These are phyloP conservation scores for Mesoclemmys tuberculata DNA, from an alignment of 2,113 vertebrate species.

Conservation along the genomic window DNA sequence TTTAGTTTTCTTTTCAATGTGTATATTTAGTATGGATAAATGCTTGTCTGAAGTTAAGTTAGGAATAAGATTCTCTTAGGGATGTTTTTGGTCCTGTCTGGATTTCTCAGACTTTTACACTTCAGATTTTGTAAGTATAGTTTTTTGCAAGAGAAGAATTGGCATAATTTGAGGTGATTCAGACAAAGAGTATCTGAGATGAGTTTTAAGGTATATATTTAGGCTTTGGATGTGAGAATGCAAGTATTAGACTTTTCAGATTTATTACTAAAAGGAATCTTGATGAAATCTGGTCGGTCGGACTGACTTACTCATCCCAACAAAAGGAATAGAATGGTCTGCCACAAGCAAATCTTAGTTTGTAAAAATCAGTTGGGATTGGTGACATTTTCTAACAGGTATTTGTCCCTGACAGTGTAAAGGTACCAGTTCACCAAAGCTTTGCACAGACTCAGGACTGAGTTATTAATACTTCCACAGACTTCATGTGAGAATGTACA, in stretches of 20 bases:
- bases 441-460: background rate
- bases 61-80: background rate
- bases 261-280: too few species aligned
- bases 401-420: slow-evolving; percentile 11
- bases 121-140: background rate
- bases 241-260: too few species aligned
- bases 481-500: background rate
- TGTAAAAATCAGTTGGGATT: background rate
- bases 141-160: background rate
- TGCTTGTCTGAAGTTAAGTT: background rate
- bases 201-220: background rate
- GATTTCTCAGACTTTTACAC: background rate
- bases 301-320: background rate
- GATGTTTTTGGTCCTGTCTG: background rate
- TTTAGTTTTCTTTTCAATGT: background rate
- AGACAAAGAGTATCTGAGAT: background rate
- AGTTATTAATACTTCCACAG: background rate
- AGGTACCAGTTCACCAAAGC: background rate
- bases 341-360: background rate
- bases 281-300: too few species aligned
- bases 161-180: background rate
- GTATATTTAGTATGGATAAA: background rate
- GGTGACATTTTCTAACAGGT: background rate
- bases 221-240: background rate
- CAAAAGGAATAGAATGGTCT: background rate